Percentiles rank a stretch among this genome's conserved stretches.
phyloP scores from a whole-genome alignment of 1,140 invertebrate species.

The Cydia amplana region DNA sequence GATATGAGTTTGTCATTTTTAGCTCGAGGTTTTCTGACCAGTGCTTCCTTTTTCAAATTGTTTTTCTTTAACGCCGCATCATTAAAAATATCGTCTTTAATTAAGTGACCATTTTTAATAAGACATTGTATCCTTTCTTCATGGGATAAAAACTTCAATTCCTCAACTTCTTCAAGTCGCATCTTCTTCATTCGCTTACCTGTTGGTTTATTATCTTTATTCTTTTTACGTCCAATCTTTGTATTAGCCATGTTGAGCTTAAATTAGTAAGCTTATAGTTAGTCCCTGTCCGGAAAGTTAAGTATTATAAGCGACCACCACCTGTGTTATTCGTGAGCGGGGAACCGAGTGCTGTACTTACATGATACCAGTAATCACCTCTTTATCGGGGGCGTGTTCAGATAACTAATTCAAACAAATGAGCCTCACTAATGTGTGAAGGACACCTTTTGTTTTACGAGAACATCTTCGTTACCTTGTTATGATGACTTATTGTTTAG shows the following conservation, averaged over 20 bases:
- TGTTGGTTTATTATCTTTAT: slow-evolving; percentile 38
- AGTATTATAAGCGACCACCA: slow-evolving; percentile 43
- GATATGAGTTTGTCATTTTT: slow-evolving; percentile 44
- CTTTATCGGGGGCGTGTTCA: slow-evolving; percentile 62
- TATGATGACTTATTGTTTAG: slow-evolving; percentile 43
- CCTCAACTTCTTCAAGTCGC: slow-evolving; percentile 7
- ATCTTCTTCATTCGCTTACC: slow-evolving; percentile 14
- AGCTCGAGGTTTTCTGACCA: slow-evolving; percentile 16
- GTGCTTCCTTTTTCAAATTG: slow-evolving; percentile 34
- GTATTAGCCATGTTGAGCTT: slow-evolving; percentile 68
- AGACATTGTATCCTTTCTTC: slow-evolving; percentile 52
- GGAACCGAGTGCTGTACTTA: slow-evolving; percentile 60
- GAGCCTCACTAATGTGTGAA: slow-evolving; percentile 74
- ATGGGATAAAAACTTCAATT: slow-evolving; percentile 40
- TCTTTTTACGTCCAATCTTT: slow-evolving; percentile 54
- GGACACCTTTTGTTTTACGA: slow-evolving; percentile 74
- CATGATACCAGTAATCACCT: slow-evolving; percentile 75
- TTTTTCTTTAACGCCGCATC: slow-evolving; percentile 42
- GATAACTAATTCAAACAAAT: slow-evolving; percentile 64
- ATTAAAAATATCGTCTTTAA: slow-evolving; percentile 49
- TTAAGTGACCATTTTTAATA: slow-evolving; percentile 47
- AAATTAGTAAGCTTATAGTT: slow-evolving; percentile 30
- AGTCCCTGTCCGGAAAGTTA: slow-evolving; percentile 47
- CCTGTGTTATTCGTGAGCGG: slow-evolving; percentile 33
- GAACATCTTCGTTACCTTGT: slow-evolving; percentile 67